Base-by-base conservation (phyloP, 2,797 vertebrate genomes). In the Channallabes apus region DNA sequence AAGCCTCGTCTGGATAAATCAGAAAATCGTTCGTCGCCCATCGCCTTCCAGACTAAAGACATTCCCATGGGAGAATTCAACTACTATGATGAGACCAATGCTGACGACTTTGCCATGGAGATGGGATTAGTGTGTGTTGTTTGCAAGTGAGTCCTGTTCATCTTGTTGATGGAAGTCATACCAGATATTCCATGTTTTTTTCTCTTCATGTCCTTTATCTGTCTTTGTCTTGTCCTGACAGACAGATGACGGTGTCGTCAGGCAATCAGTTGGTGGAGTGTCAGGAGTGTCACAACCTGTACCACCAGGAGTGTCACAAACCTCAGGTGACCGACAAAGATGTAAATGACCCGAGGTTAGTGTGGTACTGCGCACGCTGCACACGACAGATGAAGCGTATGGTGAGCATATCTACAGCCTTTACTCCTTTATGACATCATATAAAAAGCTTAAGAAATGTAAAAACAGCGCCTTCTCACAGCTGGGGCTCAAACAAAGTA, bases 251-350 rank as follows among this genome's bases (percentile, higher is more conserved):
- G 0, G 98, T 99, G 86, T 95, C 94, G 58, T 97, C 97, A 89
- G 98, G 98, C 62, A 99, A 99, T 93, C 98, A 98, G 91, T 90
- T 99, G 89, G 98, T 99, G 24, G 98, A 99, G 89, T 99, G 98
- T 93, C 98, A 99, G 89, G 98, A 99, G 90, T 99, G 98, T 92
- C 98, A 99, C 92, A 99, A 99, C 92, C 95, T 99, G 87, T 99
- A 99, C 92, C 98, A 99, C 92, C 98, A 99, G 92, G 98, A 99
- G 86, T 99, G 98, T 90, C 98, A 99, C 93, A 99, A 98, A 90
- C 98, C 98, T 84, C 97, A 97, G 88, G 98, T 99, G 91, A 99
- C 98, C 22, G 98, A 99, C 94, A 99, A 99, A 92, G 98, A 99
- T 85, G 97, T 97, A 38, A 99, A 98, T 51, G 98, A 99, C 92